These are phyloP conservation scores for Gouania willdenowi DNA, from an alignment of 2,797 vertebrate genomes.

Conservation along the genomic window DNA sequence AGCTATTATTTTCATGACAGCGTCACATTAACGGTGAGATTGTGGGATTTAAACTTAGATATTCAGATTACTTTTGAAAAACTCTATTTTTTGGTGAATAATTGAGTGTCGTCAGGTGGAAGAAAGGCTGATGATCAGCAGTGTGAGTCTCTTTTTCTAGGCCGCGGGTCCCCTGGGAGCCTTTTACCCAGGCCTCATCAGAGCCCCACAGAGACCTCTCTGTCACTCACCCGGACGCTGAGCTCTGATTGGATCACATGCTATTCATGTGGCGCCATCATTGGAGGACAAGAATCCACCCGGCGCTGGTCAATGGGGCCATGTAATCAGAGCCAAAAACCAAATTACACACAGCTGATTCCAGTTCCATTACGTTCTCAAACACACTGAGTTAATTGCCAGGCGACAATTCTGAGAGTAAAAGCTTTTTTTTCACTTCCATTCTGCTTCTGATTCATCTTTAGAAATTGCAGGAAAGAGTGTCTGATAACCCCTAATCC, in stretches of 20 bases:
- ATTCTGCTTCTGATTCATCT: slow-evolving; percentile 36
- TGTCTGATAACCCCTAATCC: slow-evolving; percentile 36
- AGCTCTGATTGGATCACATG: slow-evolving; percentile 81
- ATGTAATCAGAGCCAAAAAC: slow-evolving; percentile 83
- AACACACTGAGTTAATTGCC: slow-evolving; percentile 36
- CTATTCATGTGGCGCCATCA: slow-evolving; percentile 68
- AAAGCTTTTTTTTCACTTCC: slow-evolving; percentile 39
- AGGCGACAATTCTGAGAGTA: slow-evolving; percentile 16
- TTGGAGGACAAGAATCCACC: slow-evolving; percentile 55
- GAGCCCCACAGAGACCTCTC: slow-evolving; percentile 75
- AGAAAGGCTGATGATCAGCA: no score
- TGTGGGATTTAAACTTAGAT: no score
- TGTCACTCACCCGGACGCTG: slow-evolving; percentile 65
- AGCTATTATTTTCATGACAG: no score
- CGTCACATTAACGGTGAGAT: no score
- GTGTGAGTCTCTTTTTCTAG: slow-evolving; percentile 38
- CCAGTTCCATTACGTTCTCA: slow-evolving; percentile 65
- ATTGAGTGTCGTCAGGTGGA: no score
- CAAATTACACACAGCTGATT: no score
- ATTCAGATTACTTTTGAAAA: no score
- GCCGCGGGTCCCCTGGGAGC: slow-evolving; percentile 62
- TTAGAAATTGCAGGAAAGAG: slow-evolving; percentile 17
- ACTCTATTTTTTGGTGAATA: no score
- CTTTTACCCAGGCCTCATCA: slow-evolving; percentile 73
- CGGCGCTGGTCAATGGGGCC: slow-evolving; percentile 75